Evolutionary conservation across 2,113 vertebrate genomes (phyloP).

Genomic region (Paralichthys olivaceus): DNA sequence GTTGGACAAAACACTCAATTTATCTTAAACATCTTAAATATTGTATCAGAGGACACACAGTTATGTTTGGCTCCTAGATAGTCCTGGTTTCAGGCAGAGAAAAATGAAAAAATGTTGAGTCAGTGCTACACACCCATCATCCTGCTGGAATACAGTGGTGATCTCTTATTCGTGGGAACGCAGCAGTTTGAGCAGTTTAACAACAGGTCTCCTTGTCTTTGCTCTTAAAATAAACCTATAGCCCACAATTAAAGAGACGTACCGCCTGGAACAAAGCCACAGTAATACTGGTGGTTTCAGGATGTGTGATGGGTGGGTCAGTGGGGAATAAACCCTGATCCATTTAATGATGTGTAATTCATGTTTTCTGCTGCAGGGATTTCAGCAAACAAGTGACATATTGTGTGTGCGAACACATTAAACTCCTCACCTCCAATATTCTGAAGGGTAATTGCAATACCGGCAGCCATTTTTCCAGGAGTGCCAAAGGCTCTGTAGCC

Average conservation of each 20-base stretch:
- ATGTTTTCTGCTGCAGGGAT: conserved; percentile 14
- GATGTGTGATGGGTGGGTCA: not conserved
- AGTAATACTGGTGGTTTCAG: not conserved
- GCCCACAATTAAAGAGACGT: not conserved
- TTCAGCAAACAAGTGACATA: conserved; percentile 4
- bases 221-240: not conserved
- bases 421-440: conserved; percentile 92
- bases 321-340: conserved; percentile 1
- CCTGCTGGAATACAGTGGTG: too few species aligned
- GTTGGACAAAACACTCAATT: not conserved
- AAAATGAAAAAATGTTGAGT: too few species aligned
- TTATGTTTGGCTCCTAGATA: too few species aligned
- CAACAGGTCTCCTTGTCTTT: conserved; percentile 12
- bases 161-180: not conserved
- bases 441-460: conserved; percentile 94
- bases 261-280: not conserved
- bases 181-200: conserved; percentile 16
- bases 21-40: not conserved
- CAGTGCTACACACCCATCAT: too few species aligned
- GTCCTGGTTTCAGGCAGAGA: too few species aligned
- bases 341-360: conserved; percentile 8
- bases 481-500: conserved; percentile 95
- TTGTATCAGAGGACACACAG: too few species aligned
- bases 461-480: conserved; percentile 94
- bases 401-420: not conserved